Base-by-base conservation (phyloP, 2,113 vertebrate genomes). In the Tamias sibiricus region DNA sequence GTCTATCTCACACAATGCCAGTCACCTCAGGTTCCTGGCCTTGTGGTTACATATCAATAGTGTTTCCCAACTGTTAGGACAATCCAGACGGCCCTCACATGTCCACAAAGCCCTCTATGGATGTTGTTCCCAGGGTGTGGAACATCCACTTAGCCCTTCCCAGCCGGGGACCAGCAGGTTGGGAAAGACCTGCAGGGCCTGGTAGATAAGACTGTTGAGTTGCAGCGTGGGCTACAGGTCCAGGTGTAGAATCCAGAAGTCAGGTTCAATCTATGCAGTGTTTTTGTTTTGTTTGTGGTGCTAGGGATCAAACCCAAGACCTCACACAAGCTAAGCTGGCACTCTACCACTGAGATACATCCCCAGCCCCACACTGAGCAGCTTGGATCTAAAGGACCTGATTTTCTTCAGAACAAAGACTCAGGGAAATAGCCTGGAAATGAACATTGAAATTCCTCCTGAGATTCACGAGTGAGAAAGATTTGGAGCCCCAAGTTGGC, bases 131-230 rank as follows among this genome's bases (percentile, higher is more conserved):
- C 2, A 24, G 4, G 35, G 64, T 24, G 12, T 62, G 47, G 28
- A 59, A 54, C 24, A n/a, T 49, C 2, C 8, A 9, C 24, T 88
- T 9, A 12, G 7, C 8, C 54, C 5, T 2, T 4, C 40, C 17
- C 0, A 10, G 0, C 82, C 68, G 52, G 35, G 64, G 64, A 28
- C 49, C 47, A 37, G n/a, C 11, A 2, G 24, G 40, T 44, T 82
- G 19, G 54, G 44, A 42, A 37, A 84, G 89, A 77, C 32, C 7
- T 30, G 40, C 12, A 47, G 8, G 35, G 9, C 8, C 17, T 74
- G 32, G 22, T 9, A 0, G 17, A 26, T 26, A 80, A 59, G 12
- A 42, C 76, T 1, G 0, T 37, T 62, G 2, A 72, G 42, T 16
- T 74, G 74, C 22, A 40, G 12, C 24, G 52, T 16, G 47, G n/a